Base-by-base conservation (phyloP, 64 coral and sea anemone species). In the Pocillopora verrucosa region DNA sequence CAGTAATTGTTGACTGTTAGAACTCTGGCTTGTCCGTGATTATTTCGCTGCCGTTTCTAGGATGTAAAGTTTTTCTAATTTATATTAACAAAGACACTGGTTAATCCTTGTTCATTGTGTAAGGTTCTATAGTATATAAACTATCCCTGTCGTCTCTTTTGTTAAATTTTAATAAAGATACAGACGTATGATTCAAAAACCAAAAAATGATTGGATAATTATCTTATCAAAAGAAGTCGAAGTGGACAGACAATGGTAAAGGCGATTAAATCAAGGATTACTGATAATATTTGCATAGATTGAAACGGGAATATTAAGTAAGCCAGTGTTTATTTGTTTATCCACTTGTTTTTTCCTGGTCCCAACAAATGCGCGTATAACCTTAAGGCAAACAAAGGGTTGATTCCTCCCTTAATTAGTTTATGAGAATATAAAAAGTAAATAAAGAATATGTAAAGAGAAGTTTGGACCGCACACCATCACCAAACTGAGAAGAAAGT, bases 161-260 rank as follows among this genome's bases (percentile, higher is more conserved):
- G 9, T 84, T 62, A 62, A 16, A 24, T n/a, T 62, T 61, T 38
- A 72, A 72, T 72, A 11, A 85, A 70, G 70, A 70, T 22, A 7
- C 14, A 57, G 12, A 72, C 64, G 17, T 20, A 2, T 10, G 36
- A 67, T 67, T 20, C 22, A 68, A 24, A 84, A 3, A 57, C 82
- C 22, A 26, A 58, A 10, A 85, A 14, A 72, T 85, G 64, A 85
- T 72, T 72, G 82, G 64, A 72, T 34, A 72, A 72, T 85, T 72
- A 5, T 26, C 4, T 57, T 22, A 30, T 57, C 65, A 85, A 85
- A 70, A 85, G 41, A 20, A 17, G 37, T 25, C 65, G 20, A 36
- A 13, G 38, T 13, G 11, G 16, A 17, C 57, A 72, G 65, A 85
- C 41, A 85, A 85, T 56, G 30, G 56, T 34, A 81, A 62, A 14